These are phyloP conservation scores for Petrosia ficiformis DNA, from an alignment of 37 sponge, comb jelly and placozoan species.

Conservation along the genomic window DNA sequence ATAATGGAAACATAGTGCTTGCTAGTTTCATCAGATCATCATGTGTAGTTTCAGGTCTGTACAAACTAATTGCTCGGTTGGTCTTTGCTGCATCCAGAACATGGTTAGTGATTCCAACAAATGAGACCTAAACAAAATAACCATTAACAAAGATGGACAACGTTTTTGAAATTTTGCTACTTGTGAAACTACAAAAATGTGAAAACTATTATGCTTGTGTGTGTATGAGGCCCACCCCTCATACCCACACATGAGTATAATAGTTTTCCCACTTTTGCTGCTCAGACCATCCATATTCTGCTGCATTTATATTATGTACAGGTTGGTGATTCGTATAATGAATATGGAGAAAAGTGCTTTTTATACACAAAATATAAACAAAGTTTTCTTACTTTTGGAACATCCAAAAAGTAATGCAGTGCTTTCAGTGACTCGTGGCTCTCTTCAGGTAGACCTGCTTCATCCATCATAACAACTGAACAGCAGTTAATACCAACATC, in stretches of 20 bases:
- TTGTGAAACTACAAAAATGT: too few species aligned
- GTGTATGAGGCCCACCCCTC: too few species aligned
- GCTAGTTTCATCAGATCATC: constrained; percentile 70
- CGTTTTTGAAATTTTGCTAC: too few species aligned
- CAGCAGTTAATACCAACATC: constrained; percentile 16
- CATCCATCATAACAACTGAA: constrained; percentile 64
- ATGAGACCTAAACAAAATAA: constrained; percentile 56
- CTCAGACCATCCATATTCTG: too few species aligned
- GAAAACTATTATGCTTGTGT: neutral
- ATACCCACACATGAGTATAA: too few species aligned
- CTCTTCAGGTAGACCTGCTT: constrained; percentile 76
- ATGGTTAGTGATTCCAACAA: constrained; percentile 90
- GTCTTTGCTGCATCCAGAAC: constrained; percentile 93
- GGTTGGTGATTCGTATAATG: too few species aligned
- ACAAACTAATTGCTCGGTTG: constrained; percentile 88
- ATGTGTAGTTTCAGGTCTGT: constrained; percentile 55
- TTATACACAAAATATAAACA: too few species aligned
- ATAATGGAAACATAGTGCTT: constrained; percentile 25
- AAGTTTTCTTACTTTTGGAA: constrained; percentile 37
- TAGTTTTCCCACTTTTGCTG: too few species aligned
- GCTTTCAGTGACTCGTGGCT: constrained; percentile 77
- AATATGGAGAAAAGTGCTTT: too few species aligned
- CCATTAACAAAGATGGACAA: neutral
- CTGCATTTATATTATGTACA: too few species aligned
- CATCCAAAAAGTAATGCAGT: constrained; percentile 68